Conservation (phyloP, 2,888 invertebrate genomes). For the Torymus tubicola region DNA sequence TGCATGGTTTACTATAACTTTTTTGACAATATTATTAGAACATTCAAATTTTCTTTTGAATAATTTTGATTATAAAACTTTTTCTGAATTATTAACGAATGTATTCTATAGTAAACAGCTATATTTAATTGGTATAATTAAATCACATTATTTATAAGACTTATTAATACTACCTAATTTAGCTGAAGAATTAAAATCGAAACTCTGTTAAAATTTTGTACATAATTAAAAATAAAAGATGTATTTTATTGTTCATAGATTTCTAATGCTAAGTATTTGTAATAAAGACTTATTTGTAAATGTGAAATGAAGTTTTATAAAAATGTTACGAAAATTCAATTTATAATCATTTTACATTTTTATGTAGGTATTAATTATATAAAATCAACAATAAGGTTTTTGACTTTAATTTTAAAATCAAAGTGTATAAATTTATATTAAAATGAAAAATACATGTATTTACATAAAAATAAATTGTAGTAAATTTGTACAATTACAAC, state of each 20-base stretch:
- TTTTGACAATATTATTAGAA: too few species aligned
- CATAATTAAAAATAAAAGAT: constrained; percentile 50
- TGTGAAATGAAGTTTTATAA: constrained; percentile 26
- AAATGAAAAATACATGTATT: neutral
- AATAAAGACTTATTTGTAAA: constrained; percentile 53
- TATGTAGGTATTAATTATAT: too few species aligned
- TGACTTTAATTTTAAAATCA: too few species aligned
- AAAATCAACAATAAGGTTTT: too few species aligned
- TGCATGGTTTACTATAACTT: constrained; percentile 13
- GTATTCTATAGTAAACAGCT: constrained; percentile 29
- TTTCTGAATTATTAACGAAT: too few species aligned
- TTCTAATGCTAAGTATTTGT: constrained; percentile 53
- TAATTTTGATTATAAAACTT: constrained; percentile 1
- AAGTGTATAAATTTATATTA: too few species aligned
- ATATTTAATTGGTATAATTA: constrained; percentile 1
- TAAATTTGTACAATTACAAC: neutral
- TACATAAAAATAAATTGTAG: constrained; percentile 5
- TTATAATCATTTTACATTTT: constrained; percentile 8
- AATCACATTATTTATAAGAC: too few species aligned
- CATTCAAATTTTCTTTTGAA: neutral
- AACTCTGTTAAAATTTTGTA: constrained; percentile 50
- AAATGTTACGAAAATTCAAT: constrained; percentile 33
- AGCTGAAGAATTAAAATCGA: constrained; percentile 39
- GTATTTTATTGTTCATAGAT: constrained; percentile 57
- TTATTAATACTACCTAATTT: constrained; percentile 14